Percentiles rank a stretch among this genome's conserved stretches.
Evolutionary conservation across 2,888 invertebrate species (phyloP).

Genomic region (Lutraria lutraria): DNA sequence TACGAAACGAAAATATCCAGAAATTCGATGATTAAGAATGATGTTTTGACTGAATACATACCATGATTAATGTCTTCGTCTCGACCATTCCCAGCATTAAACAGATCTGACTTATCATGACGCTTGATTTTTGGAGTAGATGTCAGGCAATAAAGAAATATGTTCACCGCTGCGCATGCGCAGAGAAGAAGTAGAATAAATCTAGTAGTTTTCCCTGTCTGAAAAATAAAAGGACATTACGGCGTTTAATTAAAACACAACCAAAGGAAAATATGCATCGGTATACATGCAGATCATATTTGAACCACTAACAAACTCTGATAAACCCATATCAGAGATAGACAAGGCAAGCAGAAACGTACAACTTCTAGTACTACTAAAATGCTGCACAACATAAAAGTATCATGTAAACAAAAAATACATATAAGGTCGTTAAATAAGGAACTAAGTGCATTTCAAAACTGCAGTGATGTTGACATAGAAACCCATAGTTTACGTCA

Average conservation of each 20-base stretch:
- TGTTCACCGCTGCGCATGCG: conserved; percentile 57
- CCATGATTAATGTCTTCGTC: neutral
- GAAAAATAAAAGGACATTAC: neutral
- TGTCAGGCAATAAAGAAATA: conserved; percentile 44
- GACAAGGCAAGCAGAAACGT: neutral
- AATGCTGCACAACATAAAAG: neutral
- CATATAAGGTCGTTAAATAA: neutral
- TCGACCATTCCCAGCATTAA: neutral
- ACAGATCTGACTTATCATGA: neutral
- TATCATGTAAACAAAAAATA: neutral
- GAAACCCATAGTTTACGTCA: too few relatives aligned
- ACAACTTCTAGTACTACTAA: too few relatives aligned
- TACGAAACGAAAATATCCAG: neutral
- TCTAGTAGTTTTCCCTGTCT: neutral
- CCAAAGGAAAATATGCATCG: neutral
- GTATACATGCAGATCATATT: neutral
- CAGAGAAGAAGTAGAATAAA: conserved; percentile 33
- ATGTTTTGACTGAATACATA: too few relatives aligned
- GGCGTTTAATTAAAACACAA: neutral
- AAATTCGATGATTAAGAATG: too few relatives aligned
- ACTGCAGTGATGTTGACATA: too few relatives aligned
- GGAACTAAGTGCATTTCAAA: neutral
- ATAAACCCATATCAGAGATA: neutral
- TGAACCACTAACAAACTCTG: neutral
- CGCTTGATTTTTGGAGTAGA: neutral